Conservation (phyloP, 2,888 invertebrate species). For the Rhamnusium bicolor region DNA sequence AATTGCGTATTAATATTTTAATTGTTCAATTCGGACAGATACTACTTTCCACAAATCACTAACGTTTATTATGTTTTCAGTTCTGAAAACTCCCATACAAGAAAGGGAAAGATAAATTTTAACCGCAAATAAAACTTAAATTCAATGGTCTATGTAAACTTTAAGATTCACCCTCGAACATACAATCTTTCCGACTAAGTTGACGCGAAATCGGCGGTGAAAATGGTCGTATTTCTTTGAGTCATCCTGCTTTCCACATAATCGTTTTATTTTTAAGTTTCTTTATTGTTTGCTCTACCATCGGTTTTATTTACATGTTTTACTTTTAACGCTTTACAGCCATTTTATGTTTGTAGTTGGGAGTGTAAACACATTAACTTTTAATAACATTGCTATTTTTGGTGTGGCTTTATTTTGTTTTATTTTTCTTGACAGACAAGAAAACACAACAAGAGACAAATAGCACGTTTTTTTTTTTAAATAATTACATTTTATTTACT, state of each 20-base stretch:
- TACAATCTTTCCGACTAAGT: constrained; percentile 54
- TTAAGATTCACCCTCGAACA: constrained; percentile 51
- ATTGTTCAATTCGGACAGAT: background rate
- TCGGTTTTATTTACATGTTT: constrained; percentile 31
- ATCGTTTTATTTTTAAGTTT: constrained; percentile 38
- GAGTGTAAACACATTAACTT: constrained; percentile 21
- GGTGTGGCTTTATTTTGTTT: background rate
- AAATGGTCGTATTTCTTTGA: constrained; percentile 43
- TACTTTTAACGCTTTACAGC: constrained; percentile 9
- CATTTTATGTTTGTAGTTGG: constrained; percentile 22
- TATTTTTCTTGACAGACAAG: no score
- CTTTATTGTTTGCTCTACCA: constrained; percentile 30
- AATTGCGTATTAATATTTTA: background rate
- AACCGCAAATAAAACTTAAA: constrained; percentile 40
- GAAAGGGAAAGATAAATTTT: constrained; percentile 32
- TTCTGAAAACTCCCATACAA: background rate
- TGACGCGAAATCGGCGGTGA: constrained; percentile 53
- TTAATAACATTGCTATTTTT: background rate
- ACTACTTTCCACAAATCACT: background rate
- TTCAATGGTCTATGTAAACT: constrained; percentile 54
- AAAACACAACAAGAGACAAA: no score
- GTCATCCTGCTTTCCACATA: constrained; percentile 32
- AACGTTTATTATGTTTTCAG: constrained; percentile 12
- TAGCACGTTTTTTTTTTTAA: no score
- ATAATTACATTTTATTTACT: no score